Conservation (phyloP, 1,140 invertebrate genomes). For the Tetramorium simillimum region DNA sequence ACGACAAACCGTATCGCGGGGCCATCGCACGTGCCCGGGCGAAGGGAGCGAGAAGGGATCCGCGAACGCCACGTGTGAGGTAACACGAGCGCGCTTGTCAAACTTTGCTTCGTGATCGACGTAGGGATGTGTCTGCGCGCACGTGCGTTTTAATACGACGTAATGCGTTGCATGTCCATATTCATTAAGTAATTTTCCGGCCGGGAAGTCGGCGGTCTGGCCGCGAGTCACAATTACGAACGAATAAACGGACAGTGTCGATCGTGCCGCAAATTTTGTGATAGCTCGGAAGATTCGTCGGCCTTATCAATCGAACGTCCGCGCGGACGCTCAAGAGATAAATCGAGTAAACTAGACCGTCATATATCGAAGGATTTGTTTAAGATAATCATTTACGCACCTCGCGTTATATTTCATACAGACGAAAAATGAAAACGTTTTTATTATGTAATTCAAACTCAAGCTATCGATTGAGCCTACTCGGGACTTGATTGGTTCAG, state of each 20-base stretch:
- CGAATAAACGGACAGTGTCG: background rate
- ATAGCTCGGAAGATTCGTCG: background rate
- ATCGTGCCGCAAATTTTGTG: constrained; percentile 11
- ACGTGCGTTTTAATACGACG: constrained; percentile 81
- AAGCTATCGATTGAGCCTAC: background rate
- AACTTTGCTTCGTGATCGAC: constrained; percentile 26
- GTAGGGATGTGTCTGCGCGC: constrained; percentile 72
- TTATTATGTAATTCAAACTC: background rate
- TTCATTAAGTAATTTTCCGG: constrained; percentile 84
- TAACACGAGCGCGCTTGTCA: constrained; percentile 75
- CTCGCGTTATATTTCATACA: no score
- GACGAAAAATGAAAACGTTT: no score
- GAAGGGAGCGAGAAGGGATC: constrained; percentile 37
- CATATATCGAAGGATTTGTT: background rate
- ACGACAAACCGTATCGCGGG: constrained; percentile 51
- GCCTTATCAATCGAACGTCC: constrained; percentile 13
- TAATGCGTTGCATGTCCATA: constrained; percentile 83
- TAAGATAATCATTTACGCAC: background rate
- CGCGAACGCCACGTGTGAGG: constrained; percentile 55
- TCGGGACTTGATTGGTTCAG: background rate
- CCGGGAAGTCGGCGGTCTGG: constrained; percentile 51
- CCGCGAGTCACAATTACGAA: constrained; percentile 22
- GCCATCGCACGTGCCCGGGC: constrained; percentile 43
- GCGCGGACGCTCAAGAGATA: constrained; percentile 1
- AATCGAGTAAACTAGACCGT: background rate